phyloP scores from a whole-genome alignment of 2,797 vertebrate species.

The Echiichthys vipera region DNA sequence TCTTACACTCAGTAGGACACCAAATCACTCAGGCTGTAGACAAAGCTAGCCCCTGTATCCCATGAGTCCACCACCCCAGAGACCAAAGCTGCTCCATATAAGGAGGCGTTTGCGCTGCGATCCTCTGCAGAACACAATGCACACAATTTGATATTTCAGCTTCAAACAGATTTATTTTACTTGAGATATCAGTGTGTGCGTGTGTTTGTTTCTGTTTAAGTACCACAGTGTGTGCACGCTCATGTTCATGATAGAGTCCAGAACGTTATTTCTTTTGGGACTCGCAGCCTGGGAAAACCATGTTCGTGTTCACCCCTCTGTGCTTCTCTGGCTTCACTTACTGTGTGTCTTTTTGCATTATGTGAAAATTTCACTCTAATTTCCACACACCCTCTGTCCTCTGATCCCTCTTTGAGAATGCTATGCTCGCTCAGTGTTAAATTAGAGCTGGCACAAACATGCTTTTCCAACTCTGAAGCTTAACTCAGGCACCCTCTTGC shows the following conservation, averaged over 20 bases:
- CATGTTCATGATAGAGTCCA: slow-evolving; percentile 44
- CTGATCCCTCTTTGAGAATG: slow-evolving; percentile 41
- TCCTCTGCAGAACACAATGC: slow-evolving; percentile 24
- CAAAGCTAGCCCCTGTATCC: slow-evolving; percentile 15
- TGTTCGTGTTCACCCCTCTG: slow-evolving; percentile 37
- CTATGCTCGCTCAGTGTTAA: slow-evolving; percentile 39
- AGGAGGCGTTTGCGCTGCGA: slow-evolving; percentile 10
- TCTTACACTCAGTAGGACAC: slow-evolving; percentile 32
- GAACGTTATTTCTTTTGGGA: slow-evolving; percentile 42
- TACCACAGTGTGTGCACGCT: background rate
- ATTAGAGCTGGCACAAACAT: slow-evolving; percentile 66
- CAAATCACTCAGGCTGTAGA: slow-evolving; percentile 9
- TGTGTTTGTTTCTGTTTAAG: slow-evolving; percentile 11
- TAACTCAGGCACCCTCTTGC: slow-evolving; percentile 25
- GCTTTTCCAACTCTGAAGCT: slow-evolving; percentile 40
- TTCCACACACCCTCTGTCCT: slow-evolving; percentile 34
- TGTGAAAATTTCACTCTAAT: slow-evolving; percentile 31
- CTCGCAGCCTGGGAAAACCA: slow-evolving; percentile 54
- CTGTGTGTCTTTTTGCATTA: slow-evolving; percentile 46
- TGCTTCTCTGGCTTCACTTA: slow-evolving; percentile 51
- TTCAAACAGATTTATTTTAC: slow-evolving; percentile 10
- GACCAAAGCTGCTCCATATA: slow-evolving; percentile 25
- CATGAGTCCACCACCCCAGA: background rate
- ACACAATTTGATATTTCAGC: slow-evolving; percentile 13
- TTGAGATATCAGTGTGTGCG: background rate